Conservation (phyloP, 2,888 invertebrate species). For the Eubasilissa splendida region DNA sequence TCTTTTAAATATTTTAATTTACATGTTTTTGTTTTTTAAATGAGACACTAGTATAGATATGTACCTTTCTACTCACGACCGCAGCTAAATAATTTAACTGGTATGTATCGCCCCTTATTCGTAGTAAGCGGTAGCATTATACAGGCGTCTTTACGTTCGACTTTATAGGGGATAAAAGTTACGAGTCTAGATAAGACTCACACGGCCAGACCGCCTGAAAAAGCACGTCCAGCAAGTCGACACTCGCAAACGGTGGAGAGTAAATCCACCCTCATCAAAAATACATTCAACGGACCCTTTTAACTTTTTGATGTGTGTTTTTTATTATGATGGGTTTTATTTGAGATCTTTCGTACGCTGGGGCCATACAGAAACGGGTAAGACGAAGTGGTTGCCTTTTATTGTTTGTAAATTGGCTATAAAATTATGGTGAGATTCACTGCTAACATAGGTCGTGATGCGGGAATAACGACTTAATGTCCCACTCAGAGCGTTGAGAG, state of each 20-base stretch:
- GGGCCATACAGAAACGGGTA: conserved; percentile 37
- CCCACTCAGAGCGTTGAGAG: conserved; percentile 20
- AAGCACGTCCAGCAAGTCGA: conserved; percentile 66
- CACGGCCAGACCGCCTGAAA: conserved; percentile 67
- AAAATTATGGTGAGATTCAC: conserved; percentile 66
- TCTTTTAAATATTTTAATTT: no score
- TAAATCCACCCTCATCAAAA: neutral
- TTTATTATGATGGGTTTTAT: conserved; percentile 4
- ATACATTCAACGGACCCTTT: neutral
- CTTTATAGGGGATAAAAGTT: conserved; percentile 73
- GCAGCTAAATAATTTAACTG: conserved; percentile 5
- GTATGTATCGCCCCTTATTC: conserved; percentile 22
- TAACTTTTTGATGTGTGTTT: conserved; percentile 5
- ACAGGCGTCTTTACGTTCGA: conserved; percentile 48
- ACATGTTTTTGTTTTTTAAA: no score
- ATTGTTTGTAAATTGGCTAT: conserved; percentile 76
- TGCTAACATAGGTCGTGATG: conserved; percentile 44
- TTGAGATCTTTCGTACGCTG: neutral
- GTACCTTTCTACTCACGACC: conserved; percentile 6
- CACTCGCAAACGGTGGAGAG: neutral
- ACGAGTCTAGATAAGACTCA: conserved; percentile 70
- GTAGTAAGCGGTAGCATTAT: conserved; percentile 25
- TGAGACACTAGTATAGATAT: no score
- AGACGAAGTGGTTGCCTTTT: conserved; percentile 67
- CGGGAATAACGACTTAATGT: conserved; percentile 37